Base-by-base conservation (phyloP, 2,888 invertebrate genomes). In the Thymelicus acteon region DNA sequence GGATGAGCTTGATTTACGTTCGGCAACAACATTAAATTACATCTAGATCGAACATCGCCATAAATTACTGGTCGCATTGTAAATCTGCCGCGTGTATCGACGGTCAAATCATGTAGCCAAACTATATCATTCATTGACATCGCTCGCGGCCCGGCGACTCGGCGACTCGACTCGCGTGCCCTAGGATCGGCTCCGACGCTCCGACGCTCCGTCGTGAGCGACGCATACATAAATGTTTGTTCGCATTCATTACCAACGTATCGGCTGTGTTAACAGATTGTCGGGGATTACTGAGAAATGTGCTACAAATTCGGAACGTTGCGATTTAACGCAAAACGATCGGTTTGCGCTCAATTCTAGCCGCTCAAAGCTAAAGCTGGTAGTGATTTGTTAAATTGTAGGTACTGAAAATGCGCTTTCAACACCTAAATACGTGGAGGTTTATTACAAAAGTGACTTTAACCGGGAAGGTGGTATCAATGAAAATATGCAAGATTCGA, bases 1-100 rank as follows among this genome's bases (percentile, higher is more conserved):
- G 85, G 93, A 91, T 88, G 92, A 88, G 84, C 86, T 87, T 92
- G 92, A 93, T 93, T 93, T 93, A 93, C 89, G 86, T 80, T 78
- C 80, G 83, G 85, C 86, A 86, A 88, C 91, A 90, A 90, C 92
- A 91, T 91, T 93, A 93, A 93, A 93, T 93, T 92, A 92, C 90
- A 92, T 92, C 90, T 92, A 90, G 90, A 92, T 89, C 88, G 90
- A 90, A 92, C 92, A 92, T 85, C 85, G 87, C 90, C 80, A 93
- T 93, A 93, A 93, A 93, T 93, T 90, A 89, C 84, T 78, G 85
- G 84, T 83, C 82, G 88, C 88, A 92, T 89, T 92, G 91, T 93
- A 93, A 93, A 93, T 92, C 92, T 90, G 90, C 88, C 88, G 82
- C 79, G 85, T 88, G 87, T 90, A 91, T 89, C 88, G 87, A 84